Base-by-base conservation (phyloP, 30 jellyfish, hydroid and myxozoan genomes). In the Morbakka virulenta region DNA sequence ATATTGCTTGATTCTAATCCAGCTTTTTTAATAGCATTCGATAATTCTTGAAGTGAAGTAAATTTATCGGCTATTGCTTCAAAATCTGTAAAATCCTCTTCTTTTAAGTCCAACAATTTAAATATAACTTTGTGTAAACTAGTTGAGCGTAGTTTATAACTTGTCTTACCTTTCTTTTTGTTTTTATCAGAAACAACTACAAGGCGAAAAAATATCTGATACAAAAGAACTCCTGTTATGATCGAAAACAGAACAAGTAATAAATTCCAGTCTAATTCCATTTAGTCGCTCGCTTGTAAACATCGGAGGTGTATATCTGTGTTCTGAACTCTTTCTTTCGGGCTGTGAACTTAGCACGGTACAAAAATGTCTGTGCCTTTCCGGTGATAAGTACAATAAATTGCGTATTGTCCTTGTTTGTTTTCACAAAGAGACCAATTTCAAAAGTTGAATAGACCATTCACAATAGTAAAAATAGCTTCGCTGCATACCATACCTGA, bases 1-100 rank as follows among this genome's bases (percentile, higher is more conserved):
- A 88, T 41, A 32, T 81, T 81, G 84, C 95, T 72, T 1, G 87
- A 47, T 50, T 75, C 95, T 57, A 88, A 26, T 22, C 97, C 97
- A 0, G 97, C 95, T n/a, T 53, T 52, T 62, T 88, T 88, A 9
- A 88, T 88, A 13, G 97, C 97, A 9, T 35, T 36, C 13, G 92
- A 70, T 28, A 88, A 35, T 17, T 88, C 95, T 14, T 62, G 62
- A 29, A 71, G 69, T 49, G 61, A 30, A 14, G 27, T 52, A 51
- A 88, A 88, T 1, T 63, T 68, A 67, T 88, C 95, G 22, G 82
- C 95, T 34, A 88, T 81, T 29, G 86, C 84, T 68, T 81, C 87
- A 33, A 80, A 81, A 64, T 79, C 71, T 2, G 67, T 31, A 22
- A 61, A 50, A 12, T 77, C 76, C 50, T 86, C 71, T 31, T 41